Evolutionary conservation across 1,140 invertebrate species (phyloP).

Genomic region (Heliconius hermathena): DNA sequence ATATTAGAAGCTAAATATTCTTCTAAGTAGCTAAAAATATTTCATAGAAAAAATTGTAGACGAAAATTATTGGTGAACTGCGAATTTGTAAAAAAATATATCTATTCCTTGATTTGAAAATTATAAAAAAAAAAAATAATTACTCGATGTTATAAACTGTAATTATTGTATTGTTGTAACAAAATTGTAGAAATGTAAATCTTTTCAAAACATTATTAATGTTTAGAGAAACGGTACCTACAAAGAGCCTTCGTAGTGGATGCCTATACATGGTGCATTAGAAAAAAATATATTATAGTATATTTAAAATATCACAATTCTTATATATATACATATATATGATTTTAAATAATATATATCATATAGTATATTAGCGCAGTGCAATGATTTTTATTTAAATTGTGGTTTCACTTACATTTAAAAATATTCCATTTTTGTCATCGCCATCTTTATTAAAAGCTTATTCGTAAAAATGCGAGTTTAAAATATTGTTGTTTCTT

Average conservation of each 20-base stretch:
- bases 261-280: slow-evolving; percentile 71
- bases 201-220: slow-evolving; percentile 29
- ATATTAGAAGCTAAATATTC: neutral
- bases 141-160: slow-evolving; percentile 25
- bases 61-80: neutral
- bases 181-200: slow-evolving; percentile 25
- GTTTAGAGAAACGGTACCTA: slow-evolving; percentile 67
- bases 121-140: neutral
- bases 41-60: neutral
- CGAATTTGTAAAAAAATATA: neutral
- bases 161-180: slow-evolving; percentile 23
- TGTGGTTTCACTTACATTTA: slow-evolving; percentile 16
- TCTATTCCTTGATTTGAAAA: neutral
- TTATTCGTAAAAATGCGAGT: neutral
- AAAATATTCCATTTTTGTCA: neutral
- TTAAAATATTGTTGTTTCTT: neutral
- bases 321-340: neutral
- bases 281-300: slow-evolving; percentile 51
- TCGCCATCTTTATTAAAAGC: slow-evolving; percentile 1
- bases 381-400: slow-evolving; percentile 52
- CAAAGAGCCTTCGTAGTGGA: slow-evolving; percentile 67
- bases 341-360: neutral
- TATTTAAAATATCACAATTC: slow-evolving; percentile 21
- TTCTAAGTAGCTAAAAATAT: slow-evolving; percentile 8
- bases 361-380: slow-evolving; percentile 43